Evolutionary conservation across 1,140 invertebrate genomes (phyloP).

Genomic region (Plodia interpunctella): DNA sequence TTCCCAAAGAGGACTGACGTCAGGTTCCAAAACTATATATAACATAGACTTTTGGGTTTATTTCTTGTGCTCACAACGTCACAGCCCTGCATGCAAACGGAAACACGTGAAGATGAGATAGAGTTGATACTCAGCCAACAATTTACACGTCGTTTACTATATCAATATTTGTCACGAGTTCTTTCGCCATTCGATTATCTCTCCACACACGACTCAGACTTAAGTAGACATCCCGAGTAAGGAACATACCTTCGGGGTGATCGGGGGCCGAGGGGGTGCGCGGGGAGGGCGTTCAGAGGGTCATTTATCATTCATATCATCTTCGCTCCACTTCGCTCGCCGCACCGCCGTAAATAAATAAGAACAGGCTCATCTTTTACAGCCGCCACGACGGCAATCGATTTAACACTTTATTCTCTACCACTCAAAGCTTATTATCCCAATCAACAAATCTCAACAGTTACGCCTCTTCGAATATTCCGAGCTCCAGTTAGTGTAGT

Average conservation of each 20-base stretch:
- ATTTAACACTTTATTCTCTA: slow-evolving; percentile 26
- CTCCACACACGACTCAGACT: slow-evolving; percentile 36
- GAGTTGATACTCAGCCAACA: background rate
- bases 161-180: slow-evolving; percentile 48
- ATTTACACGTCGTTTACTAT: slow-evolving; percentile 18
- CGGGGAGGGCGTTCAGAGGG: slow-evolving; percentile 53
- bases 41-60: too few relatives aligned
- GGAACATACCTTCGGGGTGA: slow-evolving; percentile 62
- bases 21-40: too few relatives aligned
- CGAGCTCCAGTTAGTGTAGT: slow-evolving; percentile 41
- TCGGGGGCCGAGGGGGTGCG: slow-evolving; percentile 31
- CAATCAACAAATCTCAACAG: background rate
- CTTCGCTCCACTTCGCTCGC: slow-evolving; percentile 76
- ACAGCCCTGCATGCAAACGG: too few relatives aligned
- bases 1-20: too few relatives aligned
- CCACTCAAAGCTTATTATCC: slow-evolving; percentile 26
- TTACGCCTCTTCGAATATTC: slow-evolving; percentile 33
- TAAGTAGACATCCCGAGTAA: slow-evolving; percentile 50
- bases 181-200: slow-evolving; percentile 50
- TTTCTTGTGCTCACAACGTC: too few relatives aligned
- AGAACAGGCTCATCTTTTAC: slow-evolving; percentile 76
- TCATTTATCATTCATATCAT: slow-evolving; percentile 78
- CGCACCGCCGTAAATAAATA: slow-evolving; percentile 76
- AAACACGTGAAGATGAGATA: too few relatives aligned
- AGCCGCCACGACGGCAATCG: slow-evolving; percentile 39